Percentiles rank a stretch among this genome's conserved stretches.
phyloP scores from a whole-genome alignment of 1,140 invertebrate species.

The Drosophila jambulina region DNA sequence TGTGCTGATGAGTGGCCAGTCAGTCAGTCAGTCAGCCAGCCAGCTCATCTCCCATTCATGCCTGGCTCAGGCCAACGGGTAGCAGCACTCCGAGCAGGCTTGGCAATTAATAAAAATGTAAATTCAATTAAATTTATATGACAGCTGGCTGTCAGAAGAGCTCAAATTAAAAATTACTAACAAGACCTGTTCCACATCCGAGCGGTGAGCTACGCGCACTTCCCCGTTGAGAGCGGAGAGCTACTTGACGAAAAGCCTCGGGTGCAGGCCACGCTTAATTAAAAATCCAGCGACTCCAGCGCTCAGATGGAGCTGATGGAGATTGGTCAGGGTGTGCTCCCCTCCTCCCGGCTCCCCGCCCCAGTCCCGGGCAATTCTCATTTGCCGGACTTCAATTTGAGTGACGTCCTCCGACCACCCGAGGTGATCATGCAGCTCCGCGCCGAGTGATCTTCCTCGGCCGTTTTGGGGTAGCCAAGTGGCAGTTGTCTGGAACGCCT shows the following conservation, averaged over 20 bases:
- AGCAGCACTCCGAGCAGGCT: conserved; percentile 34
- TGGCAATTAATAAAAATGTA: conserved; percentile 85
- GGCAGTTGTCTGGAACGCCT: conserved; percentile 49
- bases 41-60: conserved; percentile 67
- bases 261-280: conserved; percentile 72
- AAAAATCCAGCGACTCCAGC: conserved; percentile 77
- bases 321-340: conserved; percentile 32
- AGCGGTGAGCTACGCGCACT: conserved; percentile 16
- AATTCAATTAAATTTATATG: conserved; percentile 85
- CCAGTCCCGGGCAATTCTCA: conserved; percentile 58
- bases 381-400: conserved; percentile 81
- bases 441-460: conserved; percentile 9
- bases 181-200: conserved; percentile 71
- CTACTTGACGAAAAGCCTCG: conserved; percentile 65
- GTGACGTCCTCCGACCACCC: conserved; percentile 78
- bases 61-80: conserved; percentile 41
- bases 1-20: conserved; percentile 45
- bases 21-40: conserved; percentile 16
- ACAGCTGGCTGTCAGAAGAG: conserved; percentile 84
- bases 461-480: conserved; percentile 59
- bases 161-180: conserved; percentile 85
- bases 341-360: not conserved
- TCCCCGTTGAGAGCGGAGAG: conserved; percentile 8
- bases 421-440: conserved; percentile 42
- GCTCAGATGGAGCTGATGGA: conserved; percentile 37